Evolutionary conservation across 2,113 vertebrate genomes (phyloP).

Genomic region (Ammodramus savannarum): DNA sequence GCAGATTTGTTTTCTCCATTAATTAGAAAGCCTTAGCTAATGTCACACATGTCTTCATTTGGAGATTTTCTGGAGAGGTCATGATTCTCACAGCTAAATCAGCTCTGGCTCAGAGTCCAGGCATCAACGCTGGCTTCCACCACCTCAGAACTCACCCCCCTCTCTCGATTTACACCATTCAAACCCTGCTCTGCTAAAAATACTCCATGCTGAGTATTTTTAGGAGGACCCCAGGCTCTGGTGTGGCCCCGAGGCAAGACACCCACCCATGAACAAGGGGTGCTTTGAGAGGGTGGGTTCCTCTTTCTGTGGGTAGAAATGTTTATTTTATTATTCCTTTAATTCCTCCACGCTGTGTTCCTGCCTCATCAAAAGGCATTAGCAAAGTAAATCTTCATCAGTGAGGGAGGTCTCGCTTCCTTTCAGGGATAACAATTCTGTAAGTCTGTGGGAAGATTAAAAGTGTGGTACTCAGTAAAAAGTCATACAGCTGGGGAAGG

Average conservation of each 20-base stretch:
- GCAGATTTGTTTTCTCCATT: slow-evolving; percentile 68
- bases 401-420: slow-evolving; percentile 18
- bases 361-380: slow-evolving; percentile 24
- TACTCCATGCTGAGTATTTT: neutral
- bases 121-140: neutral
- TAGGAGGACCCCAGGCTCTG: neutral
- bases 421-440: slow-evolving; percentile 35
- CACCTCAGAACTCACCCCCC: neutral
- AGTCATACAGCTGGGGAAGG: slow-evolving; percentile 25
- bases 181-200: neutral
- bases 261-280: neutral
- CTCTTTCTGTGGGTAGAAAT: slow-evolving; percentile 23
- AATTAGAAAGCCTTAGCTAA: slow-evolving; percentile 71
- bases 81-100: neutral
- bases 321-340: slow-evolving; percentile 35
- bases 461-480: slow-evolving; percentile 33
- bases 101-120: neutral
- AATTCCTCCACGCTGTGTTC: neutral
- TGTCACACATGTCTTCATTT: slow-evolving; percentile 60
- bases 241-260: neutral
- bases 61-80: slow-evolving; percentile 37
- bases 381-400: slow-evolving; percentile 37
- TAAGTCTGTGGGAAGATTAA: slow-evolving; percentile 54
- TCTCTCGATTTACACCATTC: neutral
- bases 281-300: neutral